These are phyloP conservation scores for Melanotaenia duboulayi DNA, from an alignment of 2,113 vertebrate species.

Conservation along the genomic window DNA sequence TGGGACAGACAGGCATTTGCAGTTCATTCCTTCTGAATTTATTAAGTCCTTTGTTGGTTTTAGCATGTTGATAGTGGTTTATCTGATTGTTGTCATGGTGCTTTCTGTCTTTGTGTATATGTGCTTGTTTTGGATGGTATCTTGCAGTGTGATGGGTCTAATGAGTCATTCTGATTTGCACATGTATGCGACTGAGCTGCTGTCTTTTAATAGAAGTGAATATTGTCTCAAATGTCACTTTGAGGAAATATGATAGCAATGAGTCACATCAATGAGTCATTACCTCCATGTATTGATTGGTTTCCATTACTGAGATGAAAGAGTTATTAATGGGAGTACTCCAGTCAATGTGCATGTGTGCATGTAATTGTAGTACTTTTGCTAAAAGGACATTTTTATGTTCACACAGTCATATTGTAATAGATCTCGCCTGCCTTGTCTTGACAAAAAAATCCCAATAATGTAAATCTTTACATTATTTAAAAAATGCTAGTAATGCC, in stretches of 20 bases:
- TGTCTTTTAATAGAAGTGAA: slow-evolving; percentile 57
- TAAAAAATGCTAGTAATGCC: not conserved
- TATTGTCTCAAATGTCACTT: slow-evolving; percentile 43
- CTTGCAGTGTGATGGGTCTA: slow-evolving; percentile 7
- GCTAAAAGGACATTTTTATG: not conserved
- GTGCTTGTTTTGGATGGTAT: slow-evolving; percentile 14
- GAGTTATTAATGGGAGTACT: slow-evolving; percentile 50
- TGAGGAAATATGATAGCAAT: slow-evolving; percentile 61
- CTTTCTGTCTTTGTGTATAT: slow-evolving; percentile 6
- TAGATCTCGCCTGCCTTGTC: not conserved
- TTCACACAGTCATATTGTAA: not conserved
- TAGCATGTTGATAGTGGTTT: slow-evolving; percentile 2
- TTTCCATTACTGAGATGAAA: slow-evolving; percentile 75
- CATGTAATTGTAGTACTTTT: not conserved
- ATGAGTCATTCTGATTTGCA: slow-evolving; percentile 54
- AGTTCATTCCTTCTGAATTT: slow-evolving; percentile 13
- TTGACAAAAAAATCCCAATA: not conserved
- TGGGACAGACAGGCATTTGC: slow-evolving; percentile 15
- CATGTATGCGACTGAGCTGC: slow-evolving; percentile 10
- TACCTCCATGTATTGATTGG: slow-evolving; percentile 69
- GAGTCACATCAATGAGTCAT: slow-evolving; percentile 68
- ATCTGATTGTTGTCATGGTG: not conserved
- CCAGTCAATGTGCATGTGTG: slow-evolving; percentile 8
- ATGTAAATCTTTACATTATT: not conserved
- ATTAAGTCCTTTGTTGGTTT: slow-evolving; percentile 3